A percentile compares a stretch with the other conserved stretches of the same genome.
Conservation (phyloP, 2,888 invertebrate genomes). For the Choristoneura rosaceana region DNA sequence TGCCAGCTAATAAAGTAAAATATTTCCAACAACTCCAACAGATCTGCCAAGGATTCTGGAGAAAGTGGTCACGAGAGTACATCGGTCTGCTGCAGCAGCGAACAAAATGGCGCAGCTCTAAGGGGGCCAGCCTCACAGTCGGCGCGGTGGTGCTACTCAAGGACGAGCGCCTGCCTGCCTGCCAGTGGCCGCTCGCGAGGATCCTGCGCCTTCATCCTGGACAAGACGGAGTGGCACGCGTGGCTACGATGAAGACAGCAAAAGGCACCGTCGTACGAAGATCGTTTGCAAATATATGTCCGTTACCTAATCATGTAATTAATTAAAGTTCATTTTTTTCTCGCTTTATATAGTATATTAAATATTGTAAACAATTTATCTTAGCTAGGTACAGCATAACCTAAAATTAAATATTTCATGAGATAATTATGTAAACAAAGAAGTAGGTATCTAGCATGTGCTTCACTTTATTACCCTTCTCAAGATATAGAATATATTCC, state of each 20-base stretch:
- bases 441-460: too few relatives aligned
- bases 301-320: neutral
- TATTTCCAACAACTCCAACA: neutral
- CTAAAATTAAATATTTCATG: too few relatives aligned
- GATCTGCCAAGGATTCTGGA: conserved; percentile 1
- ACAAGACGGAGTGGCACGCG: conserved; percentile 1
- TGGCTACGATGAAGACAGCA: conserved; percentile 12
- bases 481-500: too few relatives aligned
- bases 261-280: neutral
- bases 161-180: neutral
- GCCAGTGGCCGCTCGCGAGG: conserved; percentile 4
- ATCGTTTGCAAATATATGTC: conserved; percentile 12
- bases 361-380: neutral
- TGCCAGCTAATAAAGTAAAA: neutral
- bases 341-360: neutral
- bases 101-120: conserved; percentile 30
- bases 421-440: too few relatives aligned
- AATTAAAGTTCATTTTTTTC: neutral
- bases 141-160: conserved; percentile 15
- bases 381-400: too few relatives aligned
- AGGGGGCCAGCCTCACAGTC: conserved; percentile 13
- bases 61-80: conserved; percentile 24
- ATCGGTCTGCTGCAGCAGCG: conserved; percentile 20
- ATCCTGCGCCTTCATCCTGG: conserved; percentile 2
- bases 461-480: too few relatives aligned